A percentile compares a stretch with the other conserved stretches of the same genome.
Conservation (phyloP, 2,888 invertebrate species). For the Spicauda simplicius region DNA sequence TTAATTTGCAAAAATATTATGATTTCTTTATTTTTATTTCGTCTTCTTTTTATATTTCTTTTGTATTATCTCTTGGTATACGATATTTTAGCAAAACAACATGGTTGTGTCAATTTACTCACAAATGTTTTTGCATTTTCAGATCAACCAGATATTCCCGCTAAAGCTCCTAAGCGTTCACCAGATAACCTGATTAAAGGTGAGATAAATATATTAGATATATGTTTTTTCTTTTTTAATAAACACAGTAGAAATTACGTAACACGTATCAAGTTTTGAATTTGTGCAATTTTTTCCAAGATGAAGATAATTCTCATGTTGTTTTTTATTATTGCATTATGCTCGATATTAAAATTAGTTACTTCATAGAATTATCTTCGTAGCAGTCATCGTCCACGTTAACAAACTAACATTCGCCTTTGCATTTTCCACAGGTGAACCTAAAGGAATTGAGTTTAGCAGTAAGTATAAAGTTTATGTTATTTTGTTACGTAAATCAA, state of each 20-base stretch:
- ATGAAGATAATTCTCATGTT: too few relatives aligned
- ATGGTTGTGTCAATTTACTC: background rate
- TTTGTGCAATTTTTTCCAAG: too few relatives aligned
- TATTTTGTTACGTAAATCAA: background rate
- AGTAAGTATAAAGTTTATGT: constrained; percentile 48
- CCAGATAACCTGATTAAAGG: constrained; percentile 50
- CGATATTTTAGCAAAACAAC: too few relatives aligned
- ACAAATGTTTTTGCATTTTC: constrained; percentile 46
- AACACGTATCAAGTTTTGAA: too few relatives aligned
- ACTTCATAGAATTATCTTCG: too few relatives aligned
- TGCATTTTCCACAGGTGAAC: constrained; percentile 33
- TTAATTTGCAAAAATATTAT: too few relatives aligned
- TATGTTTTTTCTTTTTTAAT: background rate
- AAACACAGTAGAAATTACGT: too few relatives aligned
- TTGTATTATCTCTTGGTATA: too few relatives aligned
- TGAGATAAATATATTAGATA: constrained; percentile 37
- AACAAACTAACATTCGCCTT: background rate
- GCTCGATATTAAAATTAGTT: too few relatives aligned
- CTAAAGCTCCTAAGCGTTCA: constrained; percentile 51
- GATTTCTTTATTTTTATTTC: too few relatives aligned
- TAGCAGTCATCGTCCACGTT: background rate
- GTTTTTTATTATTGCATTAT: too few relatives aligned
- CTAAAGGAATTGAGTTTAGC: constrained; percentile 33
- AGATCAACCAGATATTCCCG: constrained; percentile 55
- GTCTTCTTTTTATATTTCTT: too few relatives aligned